A percentile compares a stretch with the other conserved stretches of the same genome.
phyloP scores from a whole-genome alignment of 1,140 invertebrate genomes.

The Vanessa tameamea region DNA sequence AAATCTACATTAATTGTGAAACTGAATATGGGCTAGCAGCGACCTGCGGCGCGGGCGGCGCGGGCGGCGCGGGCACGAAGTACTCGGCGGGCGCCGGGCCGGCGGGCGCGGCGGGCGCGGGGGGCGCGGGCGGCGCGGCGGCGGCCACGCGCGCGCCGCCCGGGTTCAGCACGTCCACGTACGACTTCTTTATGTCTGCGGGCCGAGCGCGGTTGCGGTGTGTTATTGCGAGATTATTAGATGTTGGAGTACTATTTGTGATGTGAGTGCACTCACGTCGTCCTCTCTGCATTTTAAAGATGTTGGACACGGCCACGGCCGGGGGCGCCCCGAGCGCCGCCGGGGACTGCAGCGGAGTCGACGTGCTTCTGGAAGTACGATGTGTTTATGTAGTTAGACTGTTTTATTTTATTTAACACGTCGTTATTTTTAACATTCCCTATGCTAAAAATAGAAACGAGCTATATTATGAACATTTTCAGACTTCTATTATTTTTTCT shows the following conservation, averaged over 20 bases:
- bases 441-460: no score
- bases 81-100: slow-evolving; percentile 52
- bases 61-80: slow-evolving; percentile 49
- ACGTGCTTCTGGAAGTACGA: slow-evolving; percentile 45
- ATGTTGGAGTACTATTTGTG: no score
- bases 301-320: slow-evolving; percentile 80
- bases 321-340: slow-evolving; percentile 82
- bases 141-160: slow-evolving; percentile 75
- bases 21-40: neutral
- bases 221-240: neutral
- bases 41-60: slow-evolving; percentile 6
- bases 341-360: slow-evolving; percentile 85
- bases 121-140: slow-evolving; percentile 64
- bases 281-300: slow-evolving; percentile 88
- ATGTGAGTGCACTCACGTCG: slow-evolving; percentile 82
- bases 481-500: no score
- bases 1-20: no score
- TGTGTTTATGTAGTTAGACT: neutral
- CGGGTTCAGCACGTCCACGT: slow-evolving; percentile 93
- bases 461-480: no score
- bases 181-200: slow-evolving; percentile 87
- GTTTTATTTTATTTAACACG: no score
- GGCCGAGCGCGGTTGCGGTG: neutral
- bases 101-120: slow-evolving; percentile 68
- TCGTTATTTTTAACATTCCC: no score